phyloP scores from a whole-genome alignment of 2,113 vertebrate species.

The Columba janthina region DNA sequence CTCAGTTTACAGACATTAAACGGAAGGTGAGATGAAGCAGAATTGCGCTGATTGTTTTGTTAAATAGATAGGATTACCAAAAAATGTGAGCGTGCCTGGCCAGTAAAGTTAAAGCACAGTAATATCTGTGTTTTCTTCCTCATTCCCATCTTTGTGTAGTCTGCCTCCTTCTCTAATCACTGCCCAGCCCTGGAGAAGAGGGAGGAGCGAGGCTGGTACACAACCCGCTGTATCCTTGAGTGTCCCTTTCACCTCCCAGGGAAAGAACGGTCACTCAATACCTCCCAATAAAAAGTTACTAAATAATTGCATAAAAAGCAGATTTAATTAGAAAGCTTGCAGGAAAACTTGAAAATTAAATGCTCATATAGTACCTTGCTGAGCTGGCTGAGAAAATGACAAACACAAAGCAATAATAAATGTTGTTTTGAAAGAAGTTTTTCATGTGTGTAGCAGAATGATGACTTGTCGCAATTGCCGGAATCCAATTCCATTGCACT shows the following conservation, averaged over 20 bases:
- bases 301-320: not conserved
- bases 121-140: not conserved
- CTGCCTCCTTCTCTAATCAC: not conserved
- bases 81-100: not conserved
- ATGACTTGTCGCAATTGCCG: not conserved
- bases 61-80: not conserved
- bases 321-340: not conserved
- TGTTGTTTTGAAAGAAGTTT: not conserved
- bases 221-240: not conserved
- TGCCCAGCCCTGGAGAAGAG: not conserved
- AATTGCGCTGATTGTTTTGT: not conserved
- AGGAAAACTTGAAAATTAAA: not conserved
- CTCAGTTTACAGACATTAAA: slow-evolving; percentile 97
- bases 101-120: not conserved
- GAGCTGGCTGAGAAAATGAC: not conserved
- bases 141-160: not conserved
- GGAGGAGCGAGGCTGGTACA: not conserved
- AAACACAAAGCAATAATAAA: not conserved
- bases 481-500: not conserved
- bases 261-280: not conserved
- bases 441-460: not conserved
- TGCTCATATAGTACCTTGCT: not conserved
- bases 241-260: not conserved
- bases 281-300: not conserved
- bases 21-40: slow-evolving; percentile 87